Base-by-base conservation (phyloP, 2,797 vertebrate species). In the Odontamblyopus lacepedii region DNA sequence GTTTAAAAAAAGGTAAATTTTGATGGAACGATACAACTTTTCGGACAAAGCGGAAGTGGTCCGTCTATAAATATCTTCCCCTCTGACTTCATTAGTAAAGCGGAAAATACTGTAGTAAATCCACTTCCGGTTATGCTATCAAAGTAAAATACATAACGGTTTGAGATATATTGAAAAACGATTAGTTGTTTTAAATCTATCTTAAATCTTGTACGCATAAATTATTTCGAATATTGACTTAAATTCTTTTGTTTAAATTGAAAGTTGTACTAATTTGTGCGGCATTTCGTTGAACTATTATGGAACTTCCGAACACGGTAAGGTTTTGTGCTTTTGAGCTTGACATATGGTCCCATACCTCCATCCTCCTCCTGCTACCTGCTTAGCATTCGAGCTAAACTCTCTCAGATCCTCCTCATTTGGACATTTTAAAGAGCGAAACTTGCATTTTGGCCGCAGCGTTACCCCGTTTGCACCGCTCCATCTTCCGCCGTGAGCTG, bases 21-120 rank as follows among this genome's bases (percentile, higher is more conserved):
- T 26, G 56, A 32, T 77, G 77, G 76, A 76, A 41, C 8, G 1
- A 19, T 70, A 29, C 30, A 44, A 9, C 3, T 6, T 48, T 0
- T 68, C 51, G 73, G 78, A 86, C 81, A 64, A 77, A 57, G 67
- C n/a, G 88, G 89, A 93, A 85, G 16, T 62, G 55, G 92, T 93
- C 90, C 93, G 84, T 89, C 81, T 48, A 11, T 4, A 57, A 88
- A 85, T 63, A 63, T 68, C 83, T 87, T 89, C 92, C 88, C 76
- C 60, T 6, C 26, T 64, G 38, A 44, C 4, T 30, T 8, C 38
- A 3, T 1, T 6, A 19, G 62, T 73, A 50, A 77, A 75, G 41
- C 1, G 61, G 1, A 67, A 53, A 3, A 1, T 0, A 53, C 6
- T n/a, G 32, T 35, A n/a, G 51, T 60, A 50, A 48, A 7, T 1